phyloP scores from a whole-genome alignment of 2,888 invertebrate species.

The Neoascia interrupta region DNA sequence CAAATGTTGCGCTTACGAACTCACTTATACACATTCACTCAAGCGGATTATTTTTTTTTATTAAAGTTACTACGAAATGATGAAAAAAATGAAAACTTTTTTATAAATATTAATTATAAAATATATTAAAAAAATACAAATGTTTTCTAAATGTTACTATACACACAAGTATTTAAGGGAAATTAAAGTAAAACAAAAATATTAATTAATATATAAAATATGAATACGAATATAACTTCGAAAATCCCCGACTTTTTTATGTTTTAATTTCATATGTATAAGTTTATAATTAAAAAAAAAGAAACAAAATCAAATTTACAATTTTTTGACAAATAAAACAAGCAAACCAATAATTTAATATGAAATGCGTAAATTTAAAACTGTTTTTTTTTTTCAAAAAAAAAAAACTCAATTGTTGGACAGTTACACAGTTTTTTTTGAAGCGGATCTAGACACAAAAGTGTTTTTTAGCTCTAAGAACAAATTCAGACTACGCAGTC shows the following conservation, averaged over 20 bases:
- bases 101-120: conserved; percentile 67
- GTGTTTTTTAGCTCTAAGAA: no score
- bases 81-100: conserved; percentile 50
- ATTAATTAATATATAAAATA: conserved; percentile 50
- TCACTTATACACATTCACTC: conserved; percentile 31
- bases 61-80: conserved; percentile 57
- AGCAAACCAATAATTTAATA: conserved; percentile 39
- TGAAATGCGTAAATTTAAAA: no score
- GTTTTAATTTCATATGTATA: conserved; percentile 70
- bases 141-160: conserved; percentile 72
- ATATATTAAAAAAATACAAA: conserved; percentile 63
- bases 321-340: conserved; percentile 64
- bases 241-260: conserved; percentile 49
- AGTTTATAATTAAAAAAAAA: conserved; percentile 60
- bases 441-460: no score
- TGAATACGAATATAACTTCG: conserved; percentile 60
- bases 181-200: conserved; percentile 35
- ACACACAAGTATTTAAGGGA: conserved; percentile 66
- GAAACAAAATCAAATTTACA: conserved; percentile 67
- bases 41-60: no score
- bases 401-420: conserved; percentile 2
- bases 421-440: no score
- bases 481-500: no score
- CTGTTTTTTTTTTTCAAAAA: no score
- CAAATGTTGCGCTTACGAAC: no score